phyloP scores from a whole-genome alignment of 2,113 vertebrate species.

The Leucoraja erinaceus region DNA sequence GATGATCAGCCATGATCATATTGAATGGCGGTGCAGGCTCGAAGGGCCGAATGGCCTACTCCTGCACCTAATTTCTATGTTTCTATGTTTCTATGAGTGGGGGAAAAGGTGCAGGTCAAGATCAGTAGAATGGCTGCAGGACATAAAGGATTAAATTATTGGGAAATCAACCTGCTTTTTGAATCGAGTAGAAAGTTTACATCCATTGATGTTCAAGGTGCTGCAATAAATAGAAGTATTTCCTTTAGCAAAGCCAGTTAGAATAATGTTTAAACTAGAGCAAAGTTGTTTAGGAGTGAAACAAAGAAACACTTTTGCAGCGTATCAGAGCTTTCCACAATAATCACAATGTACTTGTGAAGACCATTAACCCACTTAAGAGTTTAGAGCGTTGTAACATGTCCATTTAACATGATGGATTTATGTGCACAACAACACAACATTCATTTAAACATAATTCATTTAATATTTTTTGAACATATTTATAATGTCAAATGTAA shows the following conservation, averaged over 20 bases:
- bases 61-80: too few relatives aligned
- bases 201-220: background rate
- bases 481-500: constrained; percentile 8
- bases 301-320: background rate
- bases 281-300: background rate
- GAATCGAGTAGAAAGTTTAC: too few relatives aligned
- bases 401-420: constrained; percentile 3
- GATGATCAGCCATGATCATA: too few relatives aligned
- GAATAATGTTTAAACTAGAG: too few relatives aligned
- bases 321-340: background rate
- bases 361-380: background rate
- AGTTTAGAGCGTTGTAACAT: background rate
- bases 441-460: constrained; percentile 12
- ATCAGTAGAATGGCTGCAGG: background rate
- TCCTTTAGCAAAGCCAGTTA: too few relatives aligned
- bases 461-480: constrained; percentile 12
- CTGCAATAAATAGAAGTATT: background rate
- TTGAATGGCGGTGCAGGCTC: too few relatives aligned
- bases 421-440: background rate
- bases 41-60: too few relatives aligned
- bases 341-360: background rate
- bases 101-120: background rate
- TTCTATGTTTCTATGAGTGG: too few relatives aligned
- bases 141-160: background rate
- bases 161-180: background rate